Evolutionary conservation across 2,888 invertebrate genomes (phyloP), one percentile per base, ranked within the genome.

Genomic region (Drosophila koepferae): DNA sequence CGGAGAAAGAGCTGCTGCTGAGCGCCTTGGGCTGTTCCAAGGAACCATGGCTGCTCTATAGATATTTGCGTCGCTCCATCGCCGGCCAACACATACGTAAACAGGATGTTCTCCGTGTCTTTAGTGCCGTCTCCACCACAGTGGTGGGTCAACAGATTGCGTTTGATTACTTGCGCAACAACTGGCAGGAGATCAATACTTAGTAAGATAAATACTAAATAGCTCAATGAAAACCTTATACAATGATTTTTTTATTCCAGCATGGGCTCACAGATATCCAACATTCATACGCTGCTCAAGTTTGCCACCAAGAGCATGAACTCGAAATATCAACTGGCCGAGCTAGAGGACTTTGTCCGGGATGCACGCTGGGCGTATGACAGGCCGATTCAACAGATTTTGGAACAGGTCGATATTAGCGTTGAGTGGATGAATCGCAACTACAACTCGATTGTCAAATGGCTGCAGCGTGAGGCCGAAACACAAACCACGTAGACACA

Each of bases 401-500:
- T 98, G 10, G 98, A 98, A 90, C 95, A 96, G 60, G 96, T 96
- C 0, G 95, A 96, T 79, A 95, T 96, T 5, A 98, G 98, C 91
- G 96, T 98, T 0, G 95, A 95, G 77, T 98, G 98, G 98, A 96
- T 97, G 95, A 94, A 95, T 60, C 94, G 94, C 54, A 96, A 97
- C 93, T 96, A 96, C 90, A 93, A 95, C 61, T 94, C 94, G 3
- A 97, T 98, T 69, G 94, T 95, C 4, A 93, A 95, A 40, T 98
- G 98, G 98, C 93, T 98, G 40, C 72, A 80, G 58, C 80, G 74
- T 14, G 79, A 88, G 43, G 63, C 64, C 3, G 70, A 46, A 34
- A 18, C 36, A 6, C 38, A 53, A 20, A 10, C 54, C 48, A 61
- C 63, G 51, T 77, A 77, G 49, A 49, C 12, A 7, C 18, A 34